phyloP scores from a whole-genome alignment of 2,797 vertebrate species.

The Natrix natrix region DNA sequence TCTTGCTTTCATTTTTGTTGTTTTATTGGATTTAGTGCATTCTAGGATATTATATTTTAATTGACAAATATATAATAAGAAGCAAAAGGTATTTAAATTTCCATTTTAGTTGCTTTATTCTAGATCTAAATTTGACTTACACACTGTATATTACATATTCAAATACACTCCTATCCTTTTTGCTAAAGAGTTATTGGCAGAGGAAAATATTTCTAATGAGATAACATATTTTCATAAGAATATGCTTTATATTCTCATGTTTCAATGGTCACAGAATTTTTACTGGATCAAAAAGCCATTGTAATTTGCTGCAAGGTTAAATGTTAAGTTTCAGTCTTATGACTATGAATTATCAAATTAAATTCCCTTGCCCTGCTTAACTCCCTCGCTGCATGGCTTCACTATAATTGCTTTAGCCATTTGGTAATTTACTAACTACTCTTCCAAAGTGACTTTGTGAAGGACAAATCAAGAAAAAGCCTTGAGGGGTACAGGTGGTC shows the following conservation, averaged over 20 bases:
- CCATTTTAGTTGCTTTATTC: neutral
- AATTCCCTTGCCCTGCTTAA: slow-evolving; percentile 57
- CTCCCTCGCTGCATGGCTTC: slow-evolving; percentile 61
- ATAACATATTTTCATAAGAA: slow-evolving; percentile 16
- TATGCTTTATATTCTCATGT: slow-evolving; percentile 48
- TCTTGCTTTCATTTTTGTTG: neutral
- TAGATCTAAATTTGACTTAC: neutral
- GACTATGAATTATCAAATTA: slow-evolving; percentile 60
- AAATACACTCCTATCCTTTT: slow-evolving; percentile 3
- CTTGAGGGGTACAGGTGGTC: slow-evolving; percentile 66
- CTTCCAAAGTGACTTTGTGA: slow-evolving; percentile 60
- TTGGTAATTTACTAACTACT: slow-evolving; percentile 55
- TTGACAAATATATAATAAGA: neutral
- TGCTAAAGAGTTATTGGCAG: slow-evolving; percentile 25
- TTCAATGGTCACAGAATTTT: slow-evolving; percentile 48
- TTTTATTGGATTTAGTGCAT: neutral
- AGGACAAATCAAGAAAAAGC: slow-evolving; percentile 50
- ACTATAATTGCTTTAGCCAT: slow-evolving; percentile 59
- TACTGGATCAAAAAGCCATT: slow-evolving; percentile 50
- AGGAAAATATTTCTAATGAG: slow-evolving; percentile 24
- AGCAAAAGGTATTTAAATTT: neutral
- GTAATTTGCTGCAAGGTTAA: slow-evolving; percentile 60
- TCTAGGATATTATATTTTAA: neutral
- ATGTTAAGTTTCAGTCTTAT: slow-evolving; percentile 62
- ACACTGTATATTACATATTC: neutral